phyloP scores from a whole-genome alignment of 2,113 vertebrate species.

The Promerops cafer region DNA sequence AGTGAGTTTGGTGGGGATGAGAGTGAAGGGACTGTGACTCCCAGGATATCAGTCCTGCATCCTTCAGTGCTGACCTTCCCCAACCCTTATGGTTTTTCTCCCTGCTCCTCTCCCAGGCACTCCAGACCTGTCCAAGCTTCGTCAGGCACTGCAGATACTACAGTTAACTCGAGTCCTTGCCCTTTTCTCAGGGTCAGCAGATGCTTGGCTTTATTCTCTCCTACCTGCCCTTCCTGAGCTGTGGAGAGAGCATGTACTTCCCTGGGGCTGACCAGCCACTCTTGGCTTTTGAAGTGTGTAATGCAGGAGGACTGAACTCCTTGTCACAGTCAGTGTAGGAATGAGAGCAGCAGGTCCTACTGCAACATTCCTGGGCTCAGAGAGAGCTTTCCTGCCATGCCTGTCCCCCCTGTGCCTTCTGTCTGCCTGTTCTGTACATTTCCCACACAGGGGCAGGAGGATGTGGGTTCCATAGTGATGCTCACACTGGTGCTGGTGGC shows the following conservation, averaged over 20 bases:
- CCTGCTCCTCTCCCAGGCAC: neutral
- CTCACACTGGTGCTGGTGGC: too few relatives aligned
- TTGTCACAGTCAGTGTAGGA: neutral
- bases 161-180: accelerated
- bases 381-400: neutral
- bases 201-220: neutral
- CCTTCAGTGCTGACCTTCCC: neutral
- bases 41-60: neutral
- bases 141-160: neutral
- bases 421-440: accelerated
- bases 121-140: neutral
- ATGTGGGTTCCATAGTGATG: neutral
- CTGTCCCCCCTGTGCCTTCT: neutral
- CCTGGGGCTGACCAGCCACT: neutral
- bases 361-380: neutral
- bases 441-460: accelerated
- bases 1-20: neutral
- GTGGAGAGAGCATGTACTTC: accelerated
- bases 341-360: neutral
- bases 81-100: neutral
- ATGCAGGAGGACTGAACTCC: accelerated
- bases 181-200: neutral
- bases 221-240: neutral
- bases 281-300: neutral
- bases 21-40: neutral